These are phyloP conservation scores for Solenopsis fugax DNA, from an alignment of 1,140 invertebrate genomes.

Conservation along the genomic window DNA sequence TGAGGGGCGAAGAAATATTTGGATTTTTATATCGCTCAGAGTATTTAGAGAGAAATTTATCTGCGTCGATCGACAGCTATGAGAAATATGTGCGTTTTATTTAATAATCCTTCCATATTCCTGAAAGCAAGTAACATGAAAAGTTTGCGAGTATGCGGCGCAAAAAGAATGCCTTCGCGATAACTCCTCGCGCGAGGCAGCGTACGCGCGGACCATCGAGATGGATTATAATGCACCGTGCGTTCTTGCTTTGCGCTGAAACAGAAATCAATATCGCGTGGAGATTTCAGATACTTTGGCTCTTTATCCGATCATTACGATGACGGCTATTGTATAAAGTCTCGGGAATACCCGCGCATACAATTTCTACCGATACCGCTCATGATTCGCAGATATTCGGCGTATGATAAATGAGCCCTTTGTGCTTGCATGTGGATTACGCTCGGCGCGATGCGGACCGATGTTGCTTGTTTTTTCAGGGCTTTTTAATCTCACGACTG, in stretches of 20 bases:
- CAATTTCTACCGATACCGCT: slow-evolving; percentile 3
- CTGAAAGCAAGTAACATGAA: not conserved
- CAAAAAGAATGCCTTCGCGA: not conserved
- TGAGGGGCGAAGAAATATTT: not conserved
- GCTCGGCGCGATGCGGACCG: not conserved
- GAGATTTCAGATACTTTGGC: slow-evolving; percentile 35
- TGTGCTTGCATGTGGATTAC: not conserved
- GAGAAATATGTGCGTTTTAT: slow-evolving; percentile 25
- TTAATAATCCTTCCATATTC: slow-evolving; percentile 4
- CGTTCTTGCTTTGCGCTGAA: slow-evolving; percentile 4
- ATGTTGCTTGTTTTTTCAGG: not conserved
- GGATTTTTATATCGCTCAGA: not conserved
- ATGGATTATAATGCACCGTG: slow-evolving; percentile 8
- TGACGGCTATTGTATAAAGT: not conserved
- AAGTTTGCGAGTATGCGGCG: slow-evolving; percentile 20
- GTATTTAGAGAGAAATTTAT: not conserved
- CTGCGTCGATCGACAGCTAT: not conserved
- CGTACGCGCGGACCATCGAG: not conserved
- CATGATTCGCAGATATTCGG: slow-evolving; percentile 16
- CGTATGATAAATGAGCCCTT: slow-evolving; percentile 15
- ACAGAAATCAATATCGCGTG: slow-evolving; percentile 29
- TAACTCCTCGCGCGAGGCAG: slow-evolving; percentile 7
- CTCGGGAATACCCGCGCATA: not conserved
- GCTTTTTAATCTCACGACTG: slow-evolving; percentile 1
- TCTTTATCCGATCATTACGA: slow-evolving; percentile 34